Percentiles rank a stretch among this genome's conserved stretches.
These are phyloP conservation scores for Anthonomus grandis DNA, from an alignment of 1,140 invertebrate genomes.

Conservation along the genomic window DNA sequence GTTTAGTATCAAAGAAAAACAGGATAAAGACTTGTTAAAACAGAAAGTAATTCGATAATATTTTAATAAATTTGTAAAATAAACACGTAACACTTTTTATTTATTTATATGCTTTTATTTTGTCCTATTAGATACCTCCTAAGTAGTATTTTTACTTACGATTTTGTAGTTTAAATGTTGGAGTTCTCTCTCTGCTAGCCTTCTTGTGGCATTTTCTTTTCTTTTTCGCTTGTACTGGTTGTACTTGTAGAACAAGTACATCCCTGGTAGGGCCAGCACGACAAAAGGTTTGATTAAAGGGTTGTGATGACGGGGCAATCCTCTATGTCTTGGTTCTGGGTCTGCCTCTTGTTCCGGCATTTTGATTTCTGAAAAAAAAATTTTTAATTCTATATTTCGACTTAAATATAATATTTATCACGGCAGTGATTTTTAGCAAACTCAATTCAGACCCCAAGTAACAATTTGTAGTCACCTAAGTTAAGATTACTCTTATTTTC, in stretches of 20 bases:
- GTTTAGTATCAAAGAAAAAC: slow-evolving; percentile 22
- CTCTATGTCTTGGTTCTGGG: not conserved
- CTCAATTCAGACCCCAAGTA: no score
- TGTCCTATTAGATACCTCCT: no score
- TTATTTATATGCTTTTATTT: not conserved
- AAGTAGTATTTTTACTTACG: slow-evolving; percentile 68
- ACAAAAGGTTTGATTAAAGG: slow-evolving; percentile 75
- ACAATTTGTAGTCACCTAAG: no score
- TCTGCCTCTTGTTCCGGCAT: slow-evolving; percentile 15
- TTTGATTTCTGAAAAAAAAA: no score
- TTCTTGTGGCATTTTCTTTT: slow-evolving; percentile 72
- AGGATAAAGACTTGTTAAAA: slow-evolving; percentile 16
- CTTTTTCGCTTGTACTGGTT: slow-evolving; percentile 81
- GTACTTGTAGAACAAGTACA: slow-evolving; percentile 89
- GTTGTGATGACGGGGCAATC: slow-evolving; percentile 41
- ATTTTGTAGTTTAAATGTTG: slow-evolving; percentile 86
- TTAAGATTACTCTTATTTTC: no score
- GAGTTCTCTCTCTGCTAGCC: slow-evolving; percentile 79
- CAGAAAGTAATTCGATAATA: slow-evolving; percentile 18
- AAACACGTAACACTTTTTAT: no score
- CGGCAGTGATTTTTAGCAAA: no score
- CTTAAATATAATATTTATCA: no score
- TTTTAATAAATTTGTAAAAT: no score
- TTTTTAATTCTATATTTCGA: no score
- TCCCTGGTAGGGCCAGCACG: slow-evolving; percentile 76